These are phyloP conservation scores for Oncorhynchus mykiss DNA, from an alignment of 2,113 vertebrate species.

Conservation along the genomic window DNA sequence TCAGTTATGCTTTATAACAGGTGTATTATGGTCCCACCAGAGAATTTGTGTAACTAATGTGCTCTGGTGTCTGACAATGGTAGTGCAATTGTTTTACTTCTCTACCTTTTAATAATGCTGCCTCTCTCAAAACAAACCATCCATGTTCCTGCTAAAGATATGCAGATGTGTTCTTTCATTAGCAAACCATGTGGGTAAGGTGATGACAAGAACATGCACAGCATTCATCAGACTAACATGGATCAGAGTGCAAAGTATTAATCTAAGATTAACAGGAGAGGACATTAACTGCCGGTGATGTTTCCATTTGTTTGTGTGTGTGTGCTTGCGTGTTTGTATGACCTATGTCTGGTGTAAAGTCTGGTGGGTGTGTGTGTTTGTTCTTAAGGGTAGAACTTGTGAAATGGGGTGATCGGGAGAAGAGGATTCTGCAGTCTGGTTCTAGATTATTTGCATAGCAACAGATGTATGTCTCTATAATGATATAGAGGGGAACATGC, in stretches of 20 bases:
- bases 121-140: background rate
- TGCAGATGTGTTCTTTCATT: background rate
- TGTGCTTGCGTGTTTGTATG: too few relatives aligned
- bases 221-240: background rate
- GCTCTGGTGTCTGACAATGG: background rate
- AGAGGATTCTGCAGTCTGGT: background rate
- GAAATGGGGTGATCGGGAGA: background rate
- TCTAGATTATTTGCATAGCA: background rate
- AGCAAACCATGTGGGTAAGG: too few relatives aligned
- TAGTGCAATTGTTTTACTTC: background rate
- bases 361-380: too few relatives aligned
- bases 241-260: background rate
- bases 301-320: background rate
- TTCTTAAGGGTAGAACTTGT: background rate
- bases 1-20: background rate
- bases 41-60: background rate
- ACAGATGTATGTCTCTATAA: slow-evolving; percentile 7
- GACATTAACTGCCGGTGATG: too few relatives aligned
- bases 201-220: too few relatives aligned
- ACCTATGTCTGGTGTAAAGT: too few relatives aligned
- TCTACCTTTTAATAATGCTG: background rate
- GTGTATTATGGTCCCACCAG: background rate
- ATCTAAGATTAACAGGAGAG: too few relatives aligned
- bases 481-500: background rate
- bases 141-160: background rate